phyloP scores from a whole-genome alignment of 37 sponge, comb jelly and placozoan genomes.

The Theonella swinhoei region DNA sequence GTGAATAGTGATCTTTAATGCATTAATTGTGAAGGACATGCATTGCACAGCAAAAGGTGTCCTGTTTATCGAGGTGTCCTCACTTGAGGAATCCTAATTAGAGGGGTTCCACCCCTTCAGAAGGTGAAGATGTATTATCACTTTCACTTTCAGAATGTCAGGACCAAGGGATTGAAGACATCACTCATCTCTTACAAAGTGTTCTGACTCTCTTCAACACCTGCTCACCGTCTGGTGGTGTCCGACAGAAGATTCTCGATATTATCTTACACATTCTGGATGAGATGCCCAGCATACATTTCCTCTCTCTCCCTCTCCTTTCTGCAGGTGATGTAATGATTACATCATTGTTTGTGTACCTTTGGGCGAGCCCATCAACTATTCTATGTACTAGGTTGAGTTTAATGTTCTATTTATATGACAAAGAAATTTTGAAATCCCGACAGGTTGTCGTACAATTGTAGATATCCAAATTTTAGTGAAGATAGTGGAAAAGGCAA shows the following conservation, averaged over 20 bases:
- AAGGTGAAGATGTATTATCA: no score
- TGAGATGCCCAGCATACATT: conserved; percentile 26
- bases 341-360: no score
- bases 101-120: no score
- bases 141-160: conserved; percentile 24
- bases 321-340: conserved; percentile 80
- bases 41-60: no score
- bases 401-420: no score
- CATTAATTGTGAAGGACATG: no score
- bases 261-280: conserved; percentile 33
- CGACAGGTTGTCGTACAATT: conserved; percentile 55
- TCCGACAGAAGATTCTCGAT: conserved; percentile 20
- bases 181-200: conserved; percentile 53
- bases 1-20: no score
- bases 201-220: conserved; percentile 79
- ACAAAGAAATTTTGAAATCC: no score
- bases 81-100: no score
- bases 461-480: conserved; percentile 49
- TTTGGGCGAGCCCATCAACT: no score
- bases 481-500: conserved; percentile 60
- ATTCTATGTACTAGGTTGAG: no score
- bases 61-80: no score
- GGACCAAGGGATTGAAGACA: conserved; percentile 3
- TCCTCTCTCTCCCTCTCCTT: conserved; percentile 43
- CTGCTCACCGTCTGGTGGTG: conserved; percentile 31